phyloP scores from a whole-genome alignment of 2,888 invertebrate genomes.

The Lasioglossum malachurum region DNA sequence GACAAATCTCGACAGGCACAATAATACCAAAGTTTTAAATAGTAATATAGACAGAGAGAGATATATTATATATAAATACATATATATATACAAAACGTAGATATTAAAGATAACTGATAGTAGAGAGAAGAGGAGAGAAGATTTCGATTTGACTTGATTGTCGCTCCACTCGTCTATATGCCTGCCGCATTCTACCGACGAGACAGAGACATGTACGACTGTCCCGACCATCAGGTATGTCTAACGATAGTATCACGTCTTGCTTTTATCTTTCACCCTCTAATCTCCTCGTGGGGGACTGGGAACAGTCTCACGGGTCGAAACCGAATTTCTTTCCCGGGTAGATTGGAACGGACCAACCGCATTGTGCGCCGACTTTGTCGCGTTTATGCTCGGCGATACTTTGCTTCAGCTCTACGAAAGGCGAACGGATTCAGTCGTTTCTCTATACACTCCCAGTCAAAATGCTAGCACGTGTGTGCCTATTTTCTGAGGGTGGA shows the following conservation, averaged over 20 bases:
- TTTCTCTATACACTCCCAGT: background rate
- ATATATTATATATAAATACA: background rate
- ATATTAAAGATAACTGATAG: slow-evolving; percentile 35
- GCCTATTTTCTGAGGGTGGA: background rate
- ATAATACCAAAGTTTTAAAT: slow-evolving; percentile 61
- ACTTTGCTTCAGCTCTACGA: background rate
- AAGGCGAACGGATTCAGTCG: background rate
- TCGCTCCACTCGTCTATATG: slow-evolving; percentile 58
- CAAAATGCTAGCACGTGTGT: background rate
- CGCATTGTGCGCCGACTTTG: background rate
- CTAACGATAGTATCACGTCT: slow-evolving; percentile 16
- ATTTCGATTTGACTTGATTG: slow-evolving; percentile 44
- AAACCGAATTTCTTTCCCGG: background rate
- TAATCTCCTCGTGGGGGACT: background rate
- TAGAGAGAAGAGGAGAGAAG: slow-evolving; percentile 24
- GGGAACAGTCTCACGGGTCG: background rate
- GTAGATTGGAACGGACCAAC: background rate
- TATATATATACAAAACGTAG: slow-evolving; percentile 39
- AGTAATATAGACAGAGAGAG: slow-evolving; percentile 39
- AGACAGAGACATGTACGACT: slow-evolving; percentile 81
- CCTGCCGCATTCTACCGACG: slow-evolving; percentile 69
- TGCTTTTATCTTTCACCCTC: background rate
- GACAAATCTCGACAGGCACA: slow-evolving; percentile 62
- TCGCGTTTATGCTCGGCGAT: background rate
- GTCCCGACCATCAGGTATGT: slow-evolving; percentile 83